Evolutionary conservation across 2,113 vertebrate species (phyloP).

Genomic region (Nothoprocta perdicaria): DNA sequence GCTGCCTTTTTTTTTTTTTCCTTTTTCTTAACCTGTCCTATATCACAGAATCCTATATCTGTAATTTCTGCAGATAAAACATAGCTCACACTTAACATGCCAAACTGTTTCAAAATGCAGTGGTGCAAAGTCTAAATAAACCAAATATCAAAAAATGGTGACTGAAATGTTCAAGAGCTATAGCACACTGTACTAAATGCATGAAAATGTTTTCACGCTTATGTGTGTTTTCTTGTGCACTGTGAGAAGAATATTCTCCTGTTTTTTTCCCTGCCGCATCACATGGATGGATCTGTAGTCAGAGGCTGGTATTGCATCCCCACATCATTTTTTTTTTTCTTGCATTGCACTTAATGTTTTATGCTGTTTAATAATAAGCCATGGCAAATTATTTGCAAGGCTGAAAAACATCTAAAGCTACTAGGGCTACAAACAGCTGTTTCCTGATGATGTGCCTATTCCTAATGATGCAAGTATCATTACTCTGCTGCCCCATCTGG

Average conservation of each 20-base stretch:
- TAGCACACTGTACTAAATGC: background rate
- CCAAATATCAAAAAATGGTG: background rate
- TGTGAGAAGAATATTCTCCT: background rate
- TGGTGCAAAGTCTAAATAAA: background rate
- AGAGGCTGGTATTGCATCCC: background rate
- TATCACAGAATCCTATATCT: background rate
- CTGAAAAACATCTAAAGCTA: background rate
- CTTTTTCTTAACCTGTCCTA: background rate
- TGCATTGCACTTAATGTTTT: background rate
- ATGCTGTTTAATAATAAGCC: background rate
- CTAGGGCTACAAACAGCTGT: background rate
- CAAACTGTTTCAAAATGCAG: background rate
- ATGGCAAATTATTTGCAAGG: background rate
- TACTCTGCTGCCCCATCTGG: rapidly evolving
- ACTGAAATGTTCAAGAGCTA: background rate
- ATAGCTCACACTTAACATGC: background rate
- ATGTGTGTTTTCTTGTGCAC: background rate
- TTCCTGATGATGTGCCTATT: background rate
- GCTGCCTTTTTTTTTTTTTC: background rate
- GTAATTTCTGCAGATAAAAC: background rate
- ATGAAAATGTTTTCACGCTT: background rate
- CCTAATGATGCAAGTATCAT: background rate
- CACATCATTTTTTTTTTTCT: background rate
- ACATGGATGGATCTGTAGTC: background rate
- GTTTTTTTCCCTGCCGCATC: background rate